Percentiles rank a stretch among this genome's conserved stretches.
Conservation (phyloP, 2,888 invertebrate species). For the Melinaea marsaeus region DNA sequence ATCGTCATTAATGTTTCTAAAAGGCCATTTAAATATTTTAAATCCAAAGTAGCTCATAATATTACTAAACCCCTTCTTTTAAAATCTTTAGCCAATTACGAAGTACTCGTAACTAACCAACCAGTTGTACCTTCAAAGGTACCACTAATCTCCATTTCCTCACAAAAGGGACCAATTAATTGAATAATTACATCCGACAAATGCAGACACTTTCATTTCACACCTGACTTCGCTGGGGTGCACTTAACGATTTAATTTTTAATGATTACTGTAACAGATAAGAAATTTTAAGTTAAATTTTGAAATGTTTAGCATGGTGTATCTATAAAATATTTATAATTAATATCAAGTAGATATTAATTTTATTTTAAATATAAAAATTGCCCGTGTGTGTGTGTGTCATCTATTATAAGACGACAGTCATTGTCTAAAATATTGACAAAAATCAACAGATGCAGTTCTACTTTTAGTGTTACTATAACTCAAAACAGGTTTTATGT, state of each 20-base stretch:
- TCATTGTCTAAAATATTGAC: no score
- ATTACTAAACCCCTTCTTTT: conserved; percentile 1
- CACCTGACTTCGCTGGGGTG: conserved; percentile 47
- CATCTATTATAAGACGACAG: no score
- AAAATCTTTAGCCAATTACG: not conserved
- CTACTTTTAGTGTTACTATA: no score
- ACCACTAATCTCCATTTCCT: conserved; percentile 36
- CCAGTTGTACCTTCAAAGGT: conserved; percentile 43
- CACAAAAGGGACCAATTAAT: conserved; percentile 41
- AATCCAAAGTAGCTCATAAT: not conserved
- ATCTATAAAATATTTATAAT: no score
- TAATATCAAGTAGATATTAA: no score
- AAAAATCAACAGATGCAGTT: no score
- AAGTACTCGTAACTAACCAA: conserved; percentile 34
- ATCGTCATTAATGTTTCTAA: no score
- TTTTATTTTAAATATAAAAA: no score
- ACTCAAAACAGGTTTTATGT: no score
- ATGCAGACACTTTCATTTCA: conserved; percentile 47
- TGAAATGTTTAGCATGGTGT: no score
- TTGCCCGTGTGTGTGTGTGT: no score
- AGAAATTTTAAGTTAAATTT: conserved; percentile 23
- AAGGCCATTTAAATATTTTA: no score
- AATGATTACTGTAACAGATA: conserved; percentile 39
- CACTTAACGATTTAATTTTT: conserved; percentile 47
- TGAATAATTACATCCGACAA: conserved; percentile 47